Percentiles rank a stretch among this genome's conserved stretches.
phyloP scores from a whole-genome alignment of 2,797 vertebrate species.

The Sebastes glaucus region DNA sequence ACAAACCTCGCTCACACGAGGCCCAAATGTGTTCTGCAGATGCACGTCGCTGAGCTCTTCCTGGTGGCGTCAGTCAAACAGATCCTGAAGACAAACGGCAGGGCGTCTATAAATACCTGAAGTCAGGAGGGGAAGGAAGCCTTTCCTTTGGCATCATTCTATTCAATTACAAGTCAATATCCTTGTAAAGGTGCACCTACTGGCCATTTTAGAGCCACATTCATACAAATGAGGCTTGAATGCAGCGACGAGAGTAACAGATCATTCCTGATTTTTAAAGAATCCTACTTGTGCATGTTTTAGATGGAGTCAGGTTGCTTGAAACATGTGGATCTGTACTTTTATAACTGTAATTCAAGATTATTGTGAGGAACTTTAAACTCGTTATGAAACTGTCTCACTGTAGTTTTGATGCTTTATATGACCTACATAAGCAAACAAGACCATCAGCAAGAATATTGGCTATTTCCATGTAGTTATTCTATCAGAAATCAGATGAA shows the following conservation, averaged over 20 bases:
- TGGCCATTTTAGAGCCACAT: neutral
- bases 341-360: neutral
- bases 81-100: constrained; percentile 58
- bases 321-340: neutral
- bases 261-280: neutral
- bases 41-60: constrained; percentile 60
- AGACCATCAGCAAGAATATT: neutral
- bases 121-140: constrained; percentile 65
- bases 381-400: neutral
- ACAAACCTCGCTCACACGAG: constrained; percentile 6
- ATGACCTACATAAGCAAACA: neutral
- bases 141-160: constrained; percentile 65
- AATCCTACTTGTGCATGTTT: neutral
- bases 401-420: neutral
- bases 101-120: constrained; percentile 71
- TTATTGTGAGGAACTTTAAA: neutral
- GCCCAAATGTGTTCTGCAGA: constrained; percentile 81
- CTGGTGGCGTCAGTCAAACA: constrained; percentile 71
- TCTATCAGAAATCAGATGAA: neutral
- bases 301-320: neutral
- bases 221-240: neutral
- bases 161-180: constrained; percentile 46
- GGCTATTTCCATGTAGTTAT: neutral
- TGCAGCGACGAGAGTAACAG: neutral
- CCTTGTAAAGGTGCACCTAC: neutral